Conservation (phyloP, 1,140 invertebrate species). For the Agrypnia vestita region DNA sequence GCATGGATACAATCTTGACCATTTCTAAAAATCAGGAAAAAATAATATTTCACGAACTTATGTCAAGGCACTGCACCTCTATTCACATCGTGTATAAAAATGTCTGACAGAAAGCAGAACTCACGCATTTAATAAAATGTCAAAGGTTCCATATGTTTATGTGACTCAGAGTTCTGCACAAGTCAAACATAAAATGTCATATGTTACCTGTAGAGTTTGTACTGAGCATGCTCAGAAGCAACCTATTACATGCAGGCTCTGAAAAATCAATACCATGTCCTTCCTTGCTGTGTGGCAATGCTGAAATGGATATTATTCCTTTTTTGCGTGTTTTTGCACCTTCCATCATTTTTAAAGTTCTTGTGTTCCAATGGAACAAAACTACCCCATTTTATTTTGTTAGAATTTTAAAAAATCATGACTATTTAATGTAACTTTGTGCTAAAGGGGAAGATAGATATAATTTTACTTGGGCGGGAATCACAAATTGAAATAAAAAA, state of each 20-base stretch:
- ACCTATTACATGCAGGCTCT: slow-evolving; percentile 44
- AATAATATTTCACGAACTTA: neutral
- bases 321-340: neutral
- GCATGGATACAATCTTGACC: neutral
- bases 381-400: too few relatives aligned
- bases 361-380: too few relatives aligned
- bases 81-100: neutral
- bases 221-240: slow-evolving; percentile 59
- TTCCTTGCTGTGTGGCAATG: slow-evolving; percentile 21
- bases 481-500: neutral
- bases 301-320: neutral
- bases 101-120: neutral
- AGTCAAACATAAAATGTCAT: slow-evolving; percentile 54
- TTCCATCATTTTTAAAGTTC: too few relatives aligned
- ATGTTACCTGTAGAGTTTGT: slow-evolving; percentile 60
- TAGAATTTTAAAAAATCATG: too few relatives aligned
- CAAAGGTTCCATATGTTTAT: slow-evolving; percentile 38
- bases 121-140: slow-evolving; percentile 6
- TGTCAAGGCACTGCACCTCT: neutral
- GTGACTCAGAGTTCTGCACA: slow-evolving; percentile 23
- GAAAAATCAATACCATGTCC: slow-evolving; percentile 56
- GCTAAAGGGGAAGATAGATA: too few relatives aligned
- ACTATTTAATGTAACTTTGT: too few relatives aligned
- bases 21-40: neutral
- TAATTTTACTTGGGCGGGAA: too few relatives aligned